Conservation (phyloP, 2,888 invertebrate species). For the Eupithecia subfuscata region DNA sequence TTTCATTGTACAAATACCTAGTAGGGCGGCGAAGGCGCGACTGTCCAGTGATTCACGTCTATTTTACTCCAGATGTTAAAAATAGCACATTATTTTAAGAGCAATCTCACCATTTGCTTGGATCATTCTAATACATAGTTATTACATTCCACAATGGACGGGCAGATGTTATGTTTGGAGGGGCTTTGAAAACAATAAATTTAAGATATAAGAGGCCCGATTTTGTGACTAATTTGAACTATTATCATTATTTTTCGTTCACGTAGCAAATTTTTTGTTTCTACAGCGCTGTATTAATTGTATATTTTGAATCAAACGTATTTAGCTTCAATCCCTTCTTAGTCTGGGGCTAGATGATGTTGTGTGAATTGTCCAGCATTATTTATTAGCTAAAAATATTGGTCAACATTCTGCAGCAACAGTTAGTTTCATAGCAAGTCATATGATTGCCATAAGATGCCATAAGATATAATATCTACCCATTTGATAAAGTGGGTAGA, state of each 20-base stretch:
- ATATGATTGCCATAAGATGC: no score
- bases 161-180: not conserved
- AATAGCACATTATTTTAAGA: conserved; percentile 36
- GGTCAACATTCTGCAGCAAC: not conserved
- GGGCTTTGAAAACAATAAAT: not conserved
- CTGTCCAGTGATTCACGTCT: conserved; percentile 43
- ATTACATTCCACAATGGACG: conserved; percentile 3
- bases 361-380: not conserved
- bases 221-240: not conserved
- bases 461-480: no score
- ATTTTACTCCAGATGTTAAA: conserved; percentile 40
- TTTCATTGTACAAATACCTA: conserved; percentile 2
- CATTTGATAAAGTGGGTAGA: no score
- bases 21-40: conserved; percentile 9
- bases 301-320: not conserved
- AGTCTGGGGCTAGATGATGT: not conserved
- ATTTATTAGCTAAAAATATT: not conserved
- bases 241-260: no score
- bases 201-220: not conserved
- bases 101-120: conserved; percentile 22
- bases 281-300: no score
- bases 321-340: not conserved
- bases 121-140: conserved; percentile 6
- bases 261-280: no score
- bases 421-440: not conserved